Base-by-base conservation (phyloP, 2,113 vertebrate genomes). In the Elgaria multicarinata region DNA sequence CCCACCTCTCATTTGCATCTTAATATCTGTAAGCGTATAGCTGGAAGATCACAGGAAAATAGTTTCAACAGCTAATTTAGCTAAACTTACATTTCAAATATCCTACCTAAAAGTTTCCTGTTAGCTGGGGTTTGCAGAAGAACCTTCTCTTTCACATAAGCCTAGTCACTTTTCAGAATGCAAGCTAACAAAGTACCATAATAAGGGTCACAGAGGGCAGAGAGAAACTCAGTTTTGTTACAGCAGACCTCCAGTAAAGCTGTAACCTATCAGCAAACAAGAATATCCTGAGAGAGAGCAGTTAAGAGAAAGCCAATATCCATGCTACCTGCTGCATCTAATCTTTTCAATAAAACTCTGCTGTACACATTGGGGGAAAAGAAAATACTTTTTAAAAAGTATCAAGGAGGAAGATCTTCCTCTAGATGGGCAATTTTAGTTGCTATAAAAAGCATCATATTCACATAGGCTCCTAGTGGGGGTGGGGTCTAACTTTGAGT, bases 221-320 rank as follows among this genome's bases (percentile, higher is more conserved):
- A 82, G 93, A 92, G 92, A 94, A 93, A 92, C 85, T 87, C 83
- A 94, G 90, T 95, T 96, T 96, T 96, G 89, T 96, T 95, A 86
- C 93, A 95, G 96, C 89, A 97, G 92, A 96, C 91, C 92, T 90
- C 90, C 92, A 90, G 89, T 93, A 94, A 93, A 91, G 58, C 95
- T 94, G 87, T 86, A 93, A 71, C 90, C 91, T 93, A 87, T 91
- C 77, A 90, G 90, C 92, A 93, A 95, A 95, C 87, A 94, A 31
- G 14, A 14, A 4, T 90, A 86, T 94, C 90, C 83, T 88, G 87
- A 94, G 13, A 87, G 89, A 90, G 90, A 93, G 33, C 80, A 88
- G 82, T 91, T 88, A 55, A 94, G 87, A 53, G 72, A 71, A 94
- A 44, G 90, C 84, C 90, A 66, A 89, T 86, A 53, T 82, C 83